phyloP scores from a whole-genome alignment of 1,140 invertebrate genomes.

The Pantala flavescens region DNA sequence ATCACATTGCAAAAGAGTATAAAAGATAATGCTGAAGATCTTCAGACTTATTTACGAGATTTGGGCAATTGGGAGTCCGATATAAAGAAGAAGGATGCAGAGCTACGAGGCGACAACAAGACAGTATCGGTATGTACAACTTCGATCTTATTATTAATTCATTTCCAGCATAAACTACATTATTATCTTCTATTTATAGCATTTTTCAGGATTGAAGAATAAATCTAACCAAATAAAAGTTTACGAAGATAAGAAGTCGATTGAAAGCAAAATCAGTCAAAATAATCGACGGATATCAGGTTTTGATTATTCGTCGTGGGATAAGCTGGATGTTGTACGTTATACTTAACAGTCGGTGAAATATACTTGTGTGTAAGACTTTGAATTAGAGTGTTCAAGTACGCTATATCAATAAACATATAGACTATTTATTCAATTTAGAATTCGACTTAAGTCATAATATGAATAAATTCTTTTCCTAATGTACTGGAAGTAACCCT shows the following conservation, averaged over 20 bases:
- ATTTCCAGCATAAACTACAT: too few relatives aligned
- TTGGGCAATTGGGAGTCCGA: conserved; percentile 72
- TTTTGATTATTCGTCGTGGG: conserved; percentile 46
- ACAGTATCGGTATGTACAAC: conserved; percentile 23
- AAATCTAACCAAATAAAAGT: conserved; percentile 29
- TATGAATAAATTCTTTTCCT: too few relatives aligned
- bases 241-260: conserved; percentile 25
- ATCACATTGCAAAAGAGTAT: conserved; percentile 54
- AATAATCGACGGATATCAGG: conserved; percentile 37
- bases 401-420: too few relatives aligned
- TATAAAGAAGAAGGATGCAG: conserved; percentile 69
- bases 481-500: too few relatives aligned
- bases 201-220: too few relatives aligned
- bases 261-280: conserved; percentile 25
- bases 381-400: neutral
- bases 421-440: too few relatives aligned
- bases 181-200: too few relatives aligned
- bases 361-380: neutral
- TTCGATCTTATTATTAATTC: too few relatives aligned
- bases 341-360: neutral
- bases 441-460: too few relatives aligned
- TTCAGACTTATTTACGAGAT: conserved; percentile 61
- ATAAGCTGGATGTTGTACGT: conserved; percentile 64
- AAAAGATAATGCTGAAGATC: conserved; percentile 58
- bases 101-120: conserved; percentile 31